Evolutionary conservation across 2,113 vertebrate genomes (phyloP).

Genomic region (Numida meleagris): DNA sequence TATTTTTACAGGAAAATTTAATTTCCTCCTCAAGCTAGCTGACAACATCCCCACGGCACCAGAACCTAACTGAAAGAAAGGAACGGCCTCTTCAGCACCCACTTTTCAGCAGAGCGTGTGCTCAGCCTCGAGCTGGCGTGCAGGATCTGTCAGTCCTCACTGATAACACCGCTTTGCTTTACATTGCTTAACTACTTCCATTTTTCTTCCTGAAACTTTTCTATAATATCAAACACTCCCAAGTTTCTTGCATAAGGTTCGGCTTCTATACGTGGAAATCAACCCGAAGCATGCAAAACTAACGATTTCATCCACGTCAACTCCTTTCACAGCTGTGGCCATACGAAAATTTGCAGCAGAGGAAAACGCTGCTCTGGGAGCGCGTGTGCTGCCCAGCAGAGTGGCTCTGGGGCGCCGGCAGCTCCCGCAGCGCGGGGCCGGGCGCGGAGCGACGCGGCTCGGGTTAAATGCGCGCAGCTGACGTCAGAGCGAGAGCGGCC

Average conservation of each 20-base stretch:
- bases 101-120: not conserved
- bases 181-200: not conserved
- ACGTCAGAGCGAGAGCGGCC: not conserved
- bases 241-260: not conserved
- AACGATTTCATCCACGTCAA: not conserved
- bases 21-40: not conserved
- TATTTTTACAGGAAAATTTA: not conserved
- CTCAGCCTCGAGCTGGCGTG: not conserved
- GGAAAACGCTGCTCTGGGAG: fast-evolving
- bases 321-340: not conserved
- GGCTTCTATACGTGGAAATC: not conserved
- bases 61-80: not conserved
- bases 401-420: not conserved
- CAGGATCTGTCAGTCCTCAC: not conserved
- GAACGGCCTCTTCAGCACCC: not conserved
- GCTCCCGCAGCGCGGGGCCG: too few species aligned
- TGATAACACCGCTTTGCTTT: not conserved
- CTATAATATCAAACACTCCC: not conserved
- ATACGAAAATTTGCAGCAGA: not conserved
- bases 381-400: not conserved
- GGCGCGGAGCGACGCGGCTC: too few species aligned
- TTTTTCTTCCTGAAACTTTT: not conserved
- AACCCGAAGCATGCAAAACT: not conserved
- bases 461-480: too few species aligned
- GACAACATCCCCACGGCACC: not conserved